phyloP scores from a whole-genome alignment of 2,888 invertebrate species.

The Orgyia antiqua region DNA sequence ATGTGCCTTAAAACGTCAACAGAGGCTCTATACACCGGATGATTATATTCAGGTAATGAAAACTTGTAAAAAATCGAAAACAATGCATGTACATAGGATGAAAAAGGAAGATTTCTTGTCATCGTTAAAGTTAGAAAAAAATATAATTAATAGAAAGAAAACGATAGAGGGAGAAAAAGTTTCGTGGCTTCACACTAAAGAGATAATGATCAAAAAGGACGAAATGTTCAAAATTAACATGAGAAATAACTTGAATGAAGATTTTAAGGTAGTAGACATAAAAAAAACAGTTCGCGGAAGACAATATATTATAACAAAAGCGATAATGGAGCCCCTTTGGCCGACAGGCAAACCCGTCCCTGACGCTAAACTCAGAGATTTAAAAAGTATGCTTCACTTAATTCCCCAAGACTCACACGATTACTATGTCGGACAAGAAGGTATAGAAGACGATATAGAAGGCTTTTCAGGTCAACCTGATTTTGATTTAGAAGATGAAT shows the following conservation, averaged over 20 bases:
- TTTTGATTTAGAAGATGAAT: neutral
- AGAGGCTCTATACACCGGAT: neutral
- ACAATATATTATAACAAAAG: too few species aligned
- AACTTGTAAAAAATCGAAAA: neutral
- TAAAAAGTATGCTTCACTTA: neutral
- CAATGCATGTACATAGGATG: neutral
- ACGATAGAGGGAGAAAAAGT: neutral
- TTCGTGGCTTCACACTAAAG: constrained; percentile 8
- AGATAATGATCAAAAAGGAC: constrained; percentile 12
- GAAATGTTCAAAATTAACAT: constrained; percentile 6
- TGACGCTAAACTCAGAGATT: neutral
- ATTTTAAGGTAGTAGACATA: too few species aligned
- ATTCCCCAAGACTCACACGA: neutral
- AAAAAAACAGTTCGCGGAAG: constrained; percentile 10
- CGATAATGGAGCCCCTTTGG: neutral
- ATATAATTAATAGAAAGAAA: neutral
- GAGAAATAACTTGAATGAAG: too few species aligned
- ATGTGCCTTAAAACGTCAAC: neutral
- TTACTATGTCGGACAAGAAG: neutral
- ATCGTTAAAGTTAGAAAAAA: neutral
- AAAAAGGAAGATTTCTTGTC: neutral
- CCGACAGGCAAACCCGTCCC: neutral
- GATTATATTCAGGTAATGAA: neutral
- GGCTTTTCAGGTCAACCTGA: neutral
- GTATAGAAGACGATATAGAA: neutral